Evolutionary conservation across 1,140 invertebrate species (phyloP).

Genomic region (Penaeus chinensis): DNA sequence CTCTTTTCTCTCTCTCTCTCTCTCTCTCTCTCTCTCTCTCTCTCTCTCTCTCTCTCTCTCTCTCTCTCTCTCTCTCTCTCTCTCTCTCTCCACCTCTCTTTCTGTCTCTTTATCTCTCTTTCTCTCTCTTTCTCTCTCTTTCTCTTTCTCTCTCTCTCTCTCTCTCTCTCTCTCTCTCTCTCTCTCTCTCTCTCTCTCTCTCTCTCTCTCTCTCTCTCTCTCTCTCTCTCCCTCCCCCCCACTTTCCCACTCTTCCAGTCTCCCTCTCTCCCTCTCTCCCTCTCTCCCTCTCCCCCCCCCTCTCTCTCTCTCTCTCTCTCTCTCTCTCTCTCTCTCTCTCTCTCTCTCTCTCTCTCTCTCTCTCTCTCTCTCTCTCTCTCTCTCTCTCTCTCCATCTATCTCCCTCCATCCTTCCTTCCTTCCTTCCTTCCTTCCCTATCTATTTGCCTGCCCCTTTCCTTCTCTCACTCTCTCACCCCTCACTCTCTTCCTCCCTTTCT

Average conservation of each 20-base stretch:
- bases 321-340: not conserved
- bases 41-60: conserved; percentile 7
- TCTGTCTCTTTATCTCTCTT: not conserved
- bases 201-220: not conserved
- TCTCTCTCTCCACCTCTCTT: not conserved
- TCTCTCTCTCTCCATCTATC: no score
- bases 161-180: not conserved
- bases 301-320: not conserved
- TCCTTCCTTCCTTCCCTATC: not conserved
- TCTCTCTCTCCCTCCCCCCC: not conserved
- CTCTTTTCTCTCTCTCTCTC: no score
- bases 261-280: not conserved
- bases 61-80: not conserved
- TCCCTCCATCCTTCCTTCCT: no score
- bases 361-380: not conserved
- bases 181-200: not conserved
- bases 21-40: not conserved
- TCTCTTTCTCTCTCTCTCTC: not conserved
- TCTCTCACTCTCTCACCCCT: not conserved
- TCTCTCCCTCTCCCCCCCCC: not conserved
- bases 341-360: not conserved
- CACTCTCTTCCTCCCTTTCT: not conserved
- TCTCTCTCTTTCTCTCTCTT: no score
- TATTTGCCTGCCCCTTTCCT: not conserved
- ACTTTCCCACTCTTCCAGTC: not conserved